Evolutionary conservation across 2,797 vertebrate species (phyloP).

Genomic region (Tenualosa ilisha): DNA sequence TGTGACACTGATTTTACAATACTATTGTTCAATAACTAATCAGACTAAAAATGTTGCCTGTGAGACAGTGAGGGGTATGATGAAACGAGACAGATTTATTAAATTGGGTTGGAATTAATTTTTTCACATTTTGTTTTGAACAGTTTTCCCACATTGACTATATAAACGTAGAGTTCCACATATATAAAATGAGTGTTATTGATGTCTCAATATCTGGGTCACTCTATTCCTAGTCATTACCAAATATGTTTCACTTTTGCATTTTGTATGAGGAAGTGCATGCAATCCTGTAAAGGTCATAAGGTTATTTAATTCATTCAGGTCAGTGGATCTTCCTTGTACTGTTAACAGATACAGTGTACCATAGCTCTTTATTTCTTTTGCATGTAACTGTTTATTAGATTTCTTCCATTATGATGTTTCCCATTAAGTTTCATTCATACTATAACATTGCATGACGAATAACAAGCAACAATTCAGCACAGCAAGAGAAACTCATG

Average conservation of each 20-base stretch:
- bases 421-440: not conserved
- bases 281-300: not conserved
- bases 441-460: not conserved
- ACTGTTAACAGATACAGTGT: not conserved
- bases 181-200: no score
- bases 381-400: not conserved
- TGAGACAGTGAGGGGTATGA: not conserved
- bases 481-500: not conserved
- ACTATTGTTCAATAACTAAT: not conserved
- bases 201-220: not conserved
- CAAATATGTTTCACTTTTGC: not conserved
- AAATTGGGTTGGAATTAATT: not conserved
- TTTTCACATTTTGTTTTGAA: not conserved
- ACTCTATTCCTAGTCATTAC: not conserved
- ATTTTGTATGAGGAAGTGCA: not conserved
- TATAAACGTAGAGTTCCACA: no score
- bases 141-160: not conserved
- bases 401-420: not conserved
- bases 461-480: not conserved
- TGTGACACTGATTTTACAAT: constrained; percentile 15
- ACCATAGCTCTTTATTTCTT: not conserved
- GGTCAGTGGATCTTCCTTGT: not conserved
- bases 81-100: not conserved
- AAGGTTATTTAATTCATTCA: not conserved
- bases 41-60: not conserved